Percentiles rank a stretch among this genome's conserved stretches.
These are phyloP conservation scores for Vanacampus margaritifer DNA, from an alignment of 2,113 vertebrate species.

Conservation along the genomic window DNA sequence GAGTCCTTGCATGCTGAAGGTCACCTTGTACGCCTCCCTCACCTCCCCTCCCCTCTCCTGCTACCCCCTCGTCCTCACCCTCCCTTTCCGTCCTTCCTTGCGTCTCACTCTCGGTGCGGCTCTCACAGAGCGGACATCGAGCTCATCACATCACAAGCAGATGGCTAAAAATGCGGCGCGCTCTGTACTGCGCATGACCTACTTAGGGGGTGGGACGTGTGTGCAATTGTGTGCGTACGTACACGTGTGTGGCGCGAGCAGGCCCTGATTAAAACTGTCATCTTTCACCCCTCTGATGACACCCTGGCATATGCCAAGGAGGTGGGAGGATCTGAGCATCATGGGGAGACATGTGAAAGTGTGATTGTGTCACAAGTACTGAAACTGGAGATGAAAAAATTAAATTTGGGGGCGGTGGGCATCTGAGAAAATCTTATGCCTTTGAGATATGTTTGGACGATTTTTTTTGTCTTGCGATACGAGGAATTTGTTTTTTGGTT, in stretches of 20 bases:
- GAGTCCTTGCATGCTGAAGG: conserved; percentile 47
- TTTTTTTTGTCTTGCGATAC: no score
- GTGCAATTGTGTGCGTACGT: conserved; percentile 18
- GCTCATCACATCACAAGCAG: conserved; percentile 73
- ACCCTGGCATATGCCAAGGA: conserved; percentile 33
- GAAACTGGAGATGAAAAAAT: no score
- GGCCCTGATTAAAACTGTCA: conserved; percentile 62
- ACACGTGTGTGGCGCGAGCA: conserved; percentile 39
- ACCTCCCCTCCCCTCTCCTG: conserved; percentile 35
- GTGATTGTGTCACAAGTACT: not conserved
- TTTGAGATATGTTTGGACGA: no score
- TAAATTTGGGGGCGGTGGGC: no score
- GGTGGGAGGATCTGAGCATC: conserved; percentile 17
- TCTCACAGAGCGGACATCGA: conserved; percentile 64
- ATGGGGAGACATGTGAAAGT: not conserved
- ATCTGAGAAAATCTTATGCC: no score
- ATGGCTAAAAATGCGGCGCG: conserved; percentile 77
- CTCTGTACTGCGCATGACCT: conserved; percentile 57
- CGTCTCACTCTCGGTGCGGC: conserved; percentile 34
- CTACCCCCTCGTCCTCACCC: conserved; percentile 45
- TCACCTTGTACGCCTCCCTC: conserved; percentile 71
- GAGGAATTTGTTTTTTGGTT: no score
- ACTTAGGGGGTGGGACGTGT: conserved; percentile 53
- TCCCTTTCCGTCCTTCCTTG: not conserved
- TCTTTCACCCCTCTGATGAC: conserved; percentile 46